Evolutionary conservation across 2,888 invertebrate species (phyloP).

Genomic region (Smittia aterrima): DNA sequence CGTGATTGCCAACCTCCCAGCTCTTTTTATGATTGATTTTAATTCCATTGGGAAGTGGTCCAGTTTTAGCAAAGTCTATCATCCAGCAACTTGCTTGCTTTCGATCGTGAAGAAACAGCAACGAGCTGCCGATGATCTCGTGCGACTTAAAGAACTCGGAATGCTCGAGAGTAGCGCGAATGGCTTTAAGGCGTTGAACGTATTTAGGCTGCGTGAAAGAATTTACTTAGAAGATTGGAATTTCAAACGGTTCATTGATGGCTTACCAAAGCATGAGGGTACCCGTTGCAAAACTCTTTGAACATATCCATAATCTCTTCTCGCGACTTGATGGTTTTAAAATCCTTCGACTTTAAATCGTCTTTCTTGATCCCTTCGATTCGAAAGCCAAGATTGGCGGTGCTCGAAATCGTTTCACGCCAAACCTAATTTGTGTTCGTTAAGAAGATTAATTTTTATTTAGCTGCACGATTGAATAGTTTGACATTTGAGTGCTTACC

Average conservation of each 20-base stretch:
- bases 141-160: conserved; percentile 90
- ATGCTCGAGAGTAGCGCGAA: conserved; percentile 76
- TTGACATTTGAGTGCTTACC: conserved; percentile 50
- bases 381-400: conserved; percentile 93
- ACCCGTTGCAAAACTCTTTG: conserved; percentile 74
- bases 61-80: conserved; percentile 96
- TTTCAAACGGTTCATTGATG: not conserved
- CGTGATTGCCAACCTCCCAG: conserved; percentile 95
- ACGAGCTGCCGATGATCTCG: conserved; percentile 92
- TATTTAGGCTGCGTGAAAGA: conserved; percentile 71
- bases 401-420: conserved; percentile 96
- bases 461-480: not conserved
- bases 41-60: conserved; percentile 72
- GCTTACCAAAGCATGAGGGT: conserved; percentile 76
- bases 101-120: conserved; percentile 91
- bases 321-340: conserved; percentile 86
- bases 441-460: not conserved
- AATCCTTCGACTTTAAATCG: conserved; percentile 91
- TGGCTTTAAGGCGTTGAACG: conserved; percentile 78
- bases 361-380: conserved; percentile 92
- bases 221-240: conserved; percentile 44
- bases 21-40: conserved; percentile 74
- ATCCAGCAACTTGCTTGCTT: conserved; percentile 89
- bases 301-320: conserved; percentile 80
- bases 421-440: conserved; percentile 58